Percentiles rank a stretch among this genome's conserved stretches.
Evolutionary conservation across 30 jellyfish, hydroid and myxozoan genomes (phyloP).

Genomic region (Turritopsis rubra): DNA sequence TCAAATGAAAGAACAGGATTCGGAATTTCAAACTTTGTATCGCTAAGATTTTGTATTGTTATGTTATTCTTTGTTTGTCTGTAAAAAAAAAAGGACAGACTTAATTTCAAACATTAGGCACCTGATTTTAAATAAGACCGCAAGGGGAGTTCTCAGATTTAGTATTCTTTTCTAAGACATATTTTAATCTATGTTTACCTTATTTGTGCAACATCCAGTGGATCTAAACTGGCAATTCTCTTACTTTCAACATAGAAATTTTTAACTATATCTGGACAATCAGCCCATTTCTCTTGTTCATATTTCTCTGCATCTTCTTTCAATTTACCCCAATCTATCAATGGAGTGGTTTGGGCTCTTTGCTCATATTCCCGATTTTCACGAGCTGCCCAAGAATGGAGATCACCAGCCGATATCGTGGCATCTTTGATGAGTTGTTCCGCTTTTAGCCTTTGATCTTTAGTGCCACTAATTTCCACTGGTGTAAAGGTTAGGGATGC

Average conservation of each 20-base stretch:
- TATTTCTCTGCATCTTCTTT: not conserved
- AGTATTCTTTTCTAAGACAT: too few relatives aligned
- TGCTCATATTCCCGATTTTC: constrained; percentile 17
- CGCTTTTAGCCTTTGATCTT: constrained; percentile 44
- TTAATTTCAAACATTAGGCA: not conserved
- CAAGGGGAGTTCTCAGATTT: too few relatives aligned
- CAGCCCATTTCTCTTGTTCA: constrained; percentile 31
- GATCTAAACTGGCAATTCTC: constrained; percentile 41
- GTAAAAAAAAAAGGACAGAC: too few relatives aligned
- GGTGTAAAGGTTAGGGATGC: constrained; percentile 43
- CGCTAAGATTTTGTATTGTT: constrained; percentile 42
- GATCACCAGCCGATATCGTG: constrained; percentile 45
- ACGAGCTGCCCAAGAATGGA: constrained; percentile 42
- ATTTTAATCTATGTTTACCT: constrained; percentile 40
- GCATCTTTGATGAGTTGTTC: constrained; percentile 49
- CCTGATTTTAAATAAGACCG: too few relatives aligned
- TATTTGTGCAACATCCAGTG: constrained; percentile 53
- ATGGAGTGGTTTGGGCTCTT: constrained; percentile 16
- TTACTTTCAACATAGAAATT: constrained; percentile 56
- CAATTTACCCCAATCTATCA: constrained; percentile 21
- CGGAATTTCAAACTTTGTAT: constrained; percentile 20
- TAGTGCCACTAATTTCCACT: constrained; percentile 54
- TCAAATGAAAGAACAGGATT: constrained; percentile 80
- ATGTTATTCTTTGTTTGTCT: constrained; percentile 65
- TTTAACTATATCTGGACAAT: constrained; percentile 51